Evolutionary conservation across 2,888 invertebrate genomes (phyloP).

Genomic region (Nysson spinosus): DNA sequence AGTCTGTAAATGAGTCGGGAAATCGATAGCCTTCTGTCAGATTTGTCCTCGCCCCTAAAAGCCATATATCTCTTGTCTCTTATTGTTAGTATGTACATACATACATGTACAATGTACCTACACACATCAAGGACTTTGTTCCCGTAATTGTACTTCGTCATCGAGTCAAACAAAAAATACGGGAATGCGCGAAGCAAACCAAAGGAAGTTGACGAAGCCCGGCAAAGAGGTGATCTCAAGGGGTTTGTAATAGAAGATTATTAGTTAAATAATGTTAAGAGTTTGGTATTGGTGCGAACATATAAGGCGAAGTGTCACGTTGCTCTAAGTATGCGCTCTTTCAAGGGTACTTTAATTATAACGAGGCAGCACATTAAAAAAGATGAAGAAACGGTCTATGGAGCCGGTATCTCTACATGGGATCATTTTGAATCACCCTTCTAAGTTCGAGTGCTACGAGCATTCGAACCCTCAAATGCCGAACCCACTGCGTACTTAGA

Average conservation of each 20-base stretch:
- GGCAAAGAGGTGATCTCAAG: neutral
- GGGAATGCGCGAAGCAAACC: conserved; percentile 4
- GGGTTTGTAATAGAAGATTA: conserved; percentile 18
- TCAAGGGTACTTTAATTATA: conserved; percentile 37
- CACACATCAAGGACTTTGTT: conserved; percentile 16
- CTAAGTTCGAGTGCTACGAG: conserved; percentile 5
- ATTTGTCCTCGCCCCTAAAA: conserved; percentile 39
- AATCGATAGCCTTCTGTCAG: conserved; percentile 45
- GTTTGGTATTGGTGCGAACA: conserved; percentile 15
- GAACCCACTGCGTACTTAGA: conserved; percentile 8
- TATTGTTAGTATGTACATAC: neutral
- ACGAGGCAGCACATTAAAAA: conserved; percentile 29
- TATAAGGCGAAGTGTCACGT: conserved; percentile 22
- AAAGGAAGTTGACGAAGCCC: neutral
- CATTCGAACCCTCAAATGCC: neutral
- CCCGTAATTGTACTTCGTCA: conserved; percentile 38
- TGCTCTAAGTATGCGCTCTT: conserved; percentile 13
- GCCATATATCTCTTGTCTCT: conserved; percentile 32
- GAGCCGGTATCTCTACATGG: neutral
- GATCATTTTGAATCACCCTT: too few species aligned
- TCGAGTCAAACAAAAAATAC: neutral
- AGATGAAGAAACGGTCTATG: conserved; percentile 21
- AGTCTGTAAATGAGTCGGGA: conserved; percentile 24
- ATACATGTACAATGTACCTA: neutral
- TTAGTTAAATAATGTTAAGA: conserved; percentile 33